Evolutionary conservation across 2,113 vertebrate genomes (phyloP).

Genomic region (Cephalopterus ornatus): DNA sequence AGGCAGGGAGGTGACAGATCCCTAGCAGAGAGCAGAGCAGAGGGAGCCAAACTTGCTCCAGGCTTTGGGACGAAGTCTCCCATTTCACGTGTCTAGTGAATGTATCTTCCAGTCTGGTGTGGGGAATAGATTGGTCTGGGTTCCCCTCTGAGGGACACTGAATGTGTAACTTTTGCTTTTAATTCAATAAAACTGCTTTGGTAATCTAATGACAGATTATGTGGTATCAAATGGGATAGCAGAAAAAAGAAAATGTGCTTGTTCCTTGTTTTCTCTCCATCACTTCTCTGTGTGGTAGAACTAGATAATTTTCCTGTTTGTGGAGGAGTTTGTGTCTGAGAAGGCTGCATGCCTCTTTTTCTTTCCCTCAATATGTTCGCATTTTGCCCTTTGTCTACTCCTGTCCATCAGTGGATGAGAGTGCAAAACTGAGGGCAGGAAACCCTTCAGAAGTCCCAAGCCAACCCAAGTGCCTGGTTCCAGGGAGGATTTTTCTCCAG

Average conservation of each 20-base stretch:
- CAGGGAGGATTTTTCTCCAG: neutral
- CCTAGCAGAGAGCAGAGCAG: neutral
- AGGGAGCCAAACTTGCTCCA: neutral
- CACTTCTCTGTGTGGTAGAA: neutral
- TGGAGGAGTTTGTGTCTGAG: neutral
- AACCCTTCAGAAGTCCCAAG: neutral
- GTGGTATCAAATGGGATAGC: neutral
- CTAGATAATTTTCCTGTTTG: neutral
- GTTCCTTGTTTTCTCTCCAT: neutral
- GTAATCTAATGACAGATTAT: neutral
- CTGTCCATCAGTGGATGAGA: neutral
- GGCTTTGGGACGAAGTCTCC: neutral
- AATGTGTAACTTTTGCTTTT: neutral
- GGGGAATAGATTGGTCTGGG: neutral
- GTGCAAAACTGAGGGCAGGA: neutral
- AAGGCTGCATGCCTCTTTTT: neutral
- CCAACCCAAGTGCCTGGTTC: neutral
- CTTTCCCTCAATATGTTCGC: neutral
- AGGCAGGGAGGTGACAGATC: neutral
- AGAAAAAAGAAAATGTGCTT: neutral
- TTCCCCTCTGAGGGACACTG: neutral
- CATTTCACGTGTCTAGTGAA: neutral
- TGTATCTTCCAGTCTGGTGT: neutral
- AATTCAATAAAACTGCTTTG: constrained; percentile 7
- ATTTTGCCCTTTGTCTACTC: neutral